These are phyloP conservation scores for Jordanella pulchra DNA, from an alignment of 2,797 vertebrate species.

Conservation along the genomic window DNA sequence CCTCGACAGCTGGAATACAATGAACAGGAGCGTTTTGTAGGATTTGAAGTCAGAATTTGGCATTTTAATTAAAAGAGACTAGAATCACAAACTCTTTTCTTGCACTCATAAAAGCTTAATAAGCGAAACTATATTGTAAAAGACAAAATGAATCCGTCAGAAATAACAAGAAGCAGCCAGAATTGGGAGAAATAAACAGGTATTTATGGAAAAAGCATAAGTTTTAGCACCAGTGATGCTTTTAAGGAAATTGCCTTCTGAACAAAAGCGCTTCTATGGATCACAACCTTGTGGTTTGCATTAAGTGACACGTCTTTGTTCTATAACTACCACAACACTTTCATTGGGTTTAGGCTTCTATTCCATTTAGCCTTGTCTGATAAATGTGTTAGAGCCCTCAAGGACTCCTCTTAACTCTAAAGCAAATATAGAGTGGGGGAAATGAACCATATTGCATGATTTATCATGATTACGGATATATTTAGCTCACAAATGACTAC, in stretches of 20 bases:
- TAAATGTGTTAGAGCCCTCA: neutral
- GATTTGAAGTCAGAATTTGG: neutral
- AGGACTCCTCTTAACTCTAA: conserved; percentile 1
- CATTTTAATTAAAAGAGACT: neutral
- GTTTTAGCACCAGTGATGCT: conserved; percentile 38
- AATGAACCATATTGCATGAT: conserved; percentile 12
- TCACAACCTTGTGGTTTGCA: conserved; percentile 41
- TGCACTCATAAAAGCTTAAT: neutral
- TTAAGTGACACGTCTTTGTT: conserved; percentile 26
- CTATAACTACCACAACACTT: neutral
- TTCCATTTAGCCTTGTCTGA: neutral
- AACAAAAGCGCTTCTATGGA: conserved; percentile 31
- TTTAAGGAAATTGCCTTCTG: conserved; percentile 41
- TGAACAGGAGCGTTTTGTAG: neutral
- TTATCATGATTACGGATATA: conserved; percentile 35
- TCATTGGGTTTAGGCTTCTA: neutral
- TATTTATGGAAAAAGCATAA: conserved; percentile 25
- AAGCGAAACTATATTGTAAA: conserved; percentile 8
- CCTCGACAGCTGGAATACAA: neutral
- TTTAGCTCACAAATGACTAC: conserved; percentile 18
- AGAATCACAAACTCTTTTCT: neutral
- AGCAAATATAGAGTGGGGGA: conserved; percentile 16
- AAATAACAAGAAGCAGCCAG: conserved; percentile 15
- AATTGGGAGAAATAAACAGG: conserved; percentile 37
- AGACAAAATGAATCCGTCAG: conserved; percentile 36